These are phyloP conservation scores for Panurus biarmicus DNA, from an alignment of 2,113 vertebrate species.

Conservation along the genomic window DNA sequence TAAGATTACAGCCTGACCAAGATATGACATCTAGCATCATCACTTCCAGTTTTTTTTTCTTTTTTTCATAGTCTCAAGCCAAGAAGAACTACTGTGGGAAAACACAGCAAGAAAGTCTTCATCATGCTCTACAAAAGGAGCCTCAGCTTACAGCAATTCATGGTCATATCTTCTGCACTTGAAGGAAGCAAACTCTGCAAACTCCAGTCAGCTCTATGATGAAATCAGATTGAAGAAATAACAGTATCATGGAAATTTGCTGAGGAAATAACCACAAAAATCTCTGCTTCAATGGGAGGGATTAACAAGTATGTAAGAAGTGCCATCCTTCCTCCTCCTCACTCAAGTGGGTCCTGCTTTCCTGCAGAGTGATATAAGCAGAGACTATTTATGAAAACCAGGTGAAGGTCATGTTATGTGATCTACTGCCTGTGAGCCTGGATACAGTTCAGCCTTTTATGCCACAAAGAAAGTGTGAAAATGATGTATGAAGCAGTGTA, in stretches of 20 bases:
- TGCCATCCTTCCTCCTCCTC: not conserved
- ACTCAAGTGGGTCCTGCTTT: not conserved
- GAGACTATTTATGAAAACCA: not conserved
- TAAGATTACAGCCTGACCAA: not conserved
- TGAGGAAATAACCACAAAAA: not conserved
- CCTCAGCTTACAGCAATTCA: not conserved
- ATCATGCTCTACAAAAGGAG: not conserved
- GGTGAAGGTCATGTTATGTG: not conserved
- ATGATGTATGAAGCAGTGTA: not conserved
- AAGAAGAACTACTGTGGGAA: not conserved
- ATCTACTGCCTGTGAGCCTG: not conserved
- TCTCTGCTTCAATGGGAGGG: not conserved
- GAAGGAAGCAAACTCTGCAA: not conserved
- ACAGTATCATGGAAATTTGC: not conserved
- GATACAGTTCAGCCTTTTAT: not conserved
- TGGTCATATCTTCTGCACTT: not conserved
- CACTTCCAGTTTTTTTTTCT: not conserved
- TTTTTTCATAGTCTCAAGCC: not conserved
- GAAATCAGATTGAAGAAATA: not conserved
- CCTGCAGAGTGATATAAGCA: not conserved
- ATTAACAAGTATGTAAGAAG: not conserved
- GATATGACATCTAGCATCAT: not conserved
- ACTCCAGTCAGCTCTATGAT: not conserved
- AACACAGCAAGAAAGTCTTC: not conserved
- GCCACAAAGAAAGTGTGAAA: not conserved